Evolutionary conservation across 2,113 vertebrate species (phyloP), one percentile per base, ranked within the genome.

Genomic region (Tychaedon coryphoeus): DNA sequence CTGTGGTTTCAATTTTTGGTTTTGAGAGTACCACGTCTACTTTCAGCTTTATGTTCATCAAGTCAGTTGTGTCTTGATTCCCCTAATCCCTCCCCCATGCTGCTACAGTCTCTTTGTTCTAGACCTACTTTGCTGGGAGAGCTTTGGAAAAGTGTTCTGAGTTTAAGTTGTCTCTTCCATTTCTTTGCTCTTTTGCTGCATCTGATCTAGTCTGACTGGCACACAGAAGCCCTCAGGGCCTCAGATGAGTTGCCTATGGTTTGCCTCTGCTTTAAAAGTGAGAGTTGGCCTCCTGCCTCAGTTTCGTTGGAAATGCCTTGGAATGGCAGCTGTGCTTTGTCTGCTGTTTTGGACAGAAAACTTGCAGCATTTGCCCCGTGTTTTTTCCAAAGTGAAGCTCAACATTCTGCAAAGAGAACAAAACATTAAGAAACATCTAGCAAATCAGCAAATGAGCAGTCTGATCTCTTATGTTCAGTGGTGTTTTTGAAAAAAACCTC

Each of bases 141-240:
- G 62, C 34, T 90, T 73, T 72, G 50, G 58, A 43, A 69, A 93
- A 54, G 33, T 79, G 64, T 64, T 92, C 65, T 62, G 65, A 89
- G 53, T 89, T 89, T 48, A 58, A 53, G 42, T 91, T 92, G 70
- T 93, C 96, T 95, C 42, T 93, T 84, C n/a, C 75, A 89, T 95
- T 78, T 36, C 64, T 65, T 69, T 81, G 50, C 60, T 92, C 53
- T 45, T 70, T 74, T 60, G 66, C 54, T 62, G 76, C 25, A 24
- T 65, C 92, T 97, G 88, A 96, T 97, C 38, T 66, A 36, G 56
- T 82, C 43, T 96, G 96, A 95, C 90, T 88, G 86, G 93, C 77
- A 84, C 91, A 91, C 16, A 88, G 92, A 51, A 85, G 48, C 83
- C 88, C 87, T 72, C 33, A 19, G 92, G 79, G 83, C 43, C 25